Conservation (phyloP, 2,797 vertebrate species). For the Labroides dimidiatus region DNA sequence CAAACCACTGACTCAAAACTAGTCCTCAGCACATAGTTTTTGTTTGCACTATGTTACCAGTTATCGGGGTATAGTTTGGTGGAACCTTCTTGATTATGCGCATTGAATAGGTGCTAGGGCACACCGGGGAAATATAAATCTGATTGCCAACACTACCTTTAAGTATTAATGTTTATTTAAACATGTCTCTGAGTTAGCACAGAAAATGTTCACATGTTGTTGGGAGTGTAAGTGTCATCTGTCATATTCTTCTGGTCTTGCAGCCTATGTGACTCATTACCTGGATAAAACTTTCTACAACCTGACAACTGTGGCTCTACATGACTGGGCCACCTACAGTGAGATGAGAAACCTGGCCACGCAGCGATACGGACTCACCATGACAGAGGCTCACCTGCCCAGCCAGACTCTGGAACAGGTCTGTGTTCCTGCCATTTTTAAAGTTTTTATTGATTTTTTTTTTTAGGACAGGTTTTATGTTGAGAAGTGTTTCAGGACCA, state of each 20-base stretch:
- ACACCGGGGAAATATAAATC: too few species aligned
- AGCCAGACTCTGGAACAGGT: conserved; percentile 99
- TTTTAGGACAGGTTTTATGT: neutral
- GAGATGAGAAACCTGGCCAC: conserved; percentile 98
- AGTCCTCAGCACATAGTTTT: too few species aligned
- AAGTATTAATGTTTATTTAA: too few species aligned
- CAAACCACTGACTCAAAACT: too few species aligned
- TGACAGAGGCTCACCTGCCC: conserved; percentile 98
- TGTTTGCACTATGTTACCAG: too few species aligned
- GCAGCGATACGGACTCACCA: conserved; percentile 94
- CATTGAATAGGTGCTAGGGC: too few species aligned
- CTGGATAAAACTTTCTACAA: conserved; percentile 99
- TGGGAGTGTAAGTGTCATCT: neutral
- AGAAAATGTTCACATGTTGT: neutral
- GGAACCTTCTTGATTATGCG: too few species aligned
- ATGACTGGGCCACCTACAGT: conserved; percentile 99
- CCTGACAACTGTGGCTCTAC: conserved; percentile 96
- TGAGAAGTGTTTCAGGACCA: neutral
- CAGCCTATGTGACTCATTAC: conserved; percentile 97
- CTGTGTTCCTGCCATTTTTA: neutral
- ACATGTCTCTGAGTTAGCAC: too few species aligned
- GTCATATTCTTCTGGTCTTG: neutral
- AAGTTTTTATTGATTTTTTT: too few species aligned
- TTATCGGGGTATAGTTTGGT: too few species aligned
- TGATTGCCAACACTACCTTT: too few species aligned